Evolutionary conservation across 2,113 vertebrate species (phyloP), one percentile per base, ranked within the genome.

Genomic region (Hippopotamus amphibius): DNA sequence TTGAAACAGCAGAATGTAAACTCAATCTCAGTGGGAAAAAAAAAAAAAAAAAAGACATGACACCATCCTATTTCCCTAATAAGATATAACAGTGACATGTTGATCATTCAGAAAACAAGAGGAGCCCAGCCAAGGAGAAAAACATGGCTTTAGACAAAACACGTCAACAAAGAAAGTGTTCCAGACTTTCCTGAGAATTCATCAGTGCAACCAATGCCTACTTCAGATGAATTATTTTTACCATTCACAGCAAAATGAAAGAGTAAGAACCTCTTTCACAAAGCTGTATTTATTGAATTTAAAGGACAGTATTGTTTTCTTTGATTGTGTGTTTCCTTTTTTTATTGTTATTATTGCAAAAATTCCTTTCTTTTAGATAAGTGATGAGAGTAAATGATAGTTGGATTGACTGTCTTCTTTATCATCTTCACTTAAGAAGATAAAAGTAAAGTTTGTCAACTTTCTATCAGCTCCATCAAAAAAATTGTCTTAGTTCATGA

Each of bases 1-100:
- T 85, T 96, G 77, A 85, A 98, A 97, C 65, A 98, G 87, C 26
- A 97, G 72, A 53, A 88, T 97, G 92, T 46, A 97, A 96, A 80
- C 24, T 96, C 61, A 95, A 80, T 30, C 41, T 84, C 74, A n/a
- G 14, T 93, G 14, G 5, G 10, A 0, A 13, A 8, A 79, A 37
- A 37, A 37, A 37, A 37, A 37, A 37, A 30, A 2, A 93, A 90
- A 33, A 96, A 93, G 22, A 61, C 65, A 97, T 88, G 63, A 72
- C 79, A 15, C 57, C 77, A 72, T 22, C 33, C 63, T n/a, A 79
- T 92, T 91, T 96, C 83, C 28, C 55, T 92, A 90, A 53, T 88
- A 95, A 61, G 82, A 93, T 33, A 92, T 0, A 0, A 24, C 76
- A 98, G 88, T 93, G 33, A 65, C 81, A 55, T 37, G 33, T 21